Percentiles rank a stretch among this genome's conserved stretches.
These are phyloP conservation scores for Lochmaea crataegi DNA, from an alignment of 2,888 invertebrate genomes.

Conservation along the genomic window DNA sequence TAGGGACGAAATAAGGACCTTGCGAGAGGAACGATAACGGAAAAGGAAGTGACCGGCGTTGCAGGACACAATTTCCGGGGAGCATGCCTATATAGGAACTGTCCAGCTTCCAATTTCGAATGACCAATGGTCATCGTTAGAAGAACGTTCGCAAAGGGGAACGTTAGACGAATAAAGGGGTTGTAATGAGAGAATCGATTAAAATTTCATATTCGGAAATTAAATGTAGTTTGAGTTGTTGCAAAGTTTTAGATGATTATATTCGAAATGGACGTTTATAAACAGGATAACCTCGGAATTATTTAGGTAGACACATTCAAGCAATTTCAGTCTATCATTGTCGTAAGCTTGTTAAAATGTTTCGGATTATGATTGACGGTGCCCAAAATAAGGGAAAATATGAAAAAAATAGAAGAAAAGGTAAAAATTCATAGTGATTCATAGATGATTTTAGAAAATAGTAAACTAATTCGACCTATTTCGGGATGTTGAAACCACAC, in stretches of 20 bases:
- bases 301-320: too few species aligned
- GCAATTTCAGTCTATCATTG: too few species aligned
- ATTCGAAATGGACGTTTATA: background rate
- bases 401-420: too few species aligned
- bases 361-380: too few species aligned
- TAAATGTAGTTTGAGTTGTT: background rate
- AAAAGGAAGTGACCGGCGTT: constrained; percentile 59
- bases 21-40: constrained; percentile 62
- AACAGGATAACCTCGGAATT: too few species aligned
- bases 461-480: too few species aligned
- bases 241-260: background rate
- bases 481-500: too few species aligned
- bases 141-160: constrained; percentile 43
- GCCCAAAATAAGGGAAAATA: too few species aligned
- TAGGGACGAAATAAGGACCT: constrained; percentile 31
- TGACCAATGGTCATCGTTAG: constrained; percentile 64
- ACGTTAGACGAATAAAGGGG: constrained; percentile 6
- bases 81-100: constrained; percentile 61
- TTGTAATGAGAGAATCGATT: constrained; percentile 20
- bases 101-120: constrained; percentile 63
- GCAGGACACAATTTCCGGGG: constrained; percentile 66
- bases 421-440: too few species aligned
- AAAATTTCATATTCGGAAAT: constrained; percentile 22
- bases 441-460: too few species aligned
- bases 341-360: too few species aligned